Evolutionary conservation across 2,888 invertebrate genomes (phyloP).

Genomic region (Latrodectus hesperus): DNA sequence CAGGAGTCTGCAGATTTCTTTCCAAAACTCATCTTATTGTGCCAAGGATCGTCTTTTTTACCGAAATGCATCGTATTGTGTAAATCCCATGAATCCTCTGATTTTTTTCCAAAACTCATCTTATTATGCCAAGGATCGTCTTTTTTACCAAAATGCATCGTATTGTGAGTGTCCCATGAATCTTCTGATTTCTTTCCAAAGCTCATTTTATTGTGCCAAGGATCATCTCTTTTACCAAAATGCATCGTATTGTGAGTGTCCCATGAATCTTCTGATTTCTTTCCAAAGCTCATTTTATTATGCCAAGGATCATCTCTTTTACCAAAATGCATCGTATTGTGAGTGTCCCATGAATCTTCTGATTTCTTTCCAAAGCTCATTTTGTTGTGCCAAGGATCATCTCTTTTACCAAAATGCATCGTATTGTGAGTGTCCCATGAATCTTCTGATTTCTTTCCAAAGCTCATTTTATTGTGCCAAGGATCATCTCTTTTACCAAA

Average conservation of each 20-base stretch:
- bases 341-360: slow-evolving; percentile 26
- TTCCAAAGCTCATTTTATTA: slow-evolving; percentile 28
- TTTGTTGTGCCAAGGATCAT: slow-evolving; percentile 29
- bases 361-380: slow-evolving; percentile 34
- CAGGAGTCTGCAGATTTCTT: slow-evolving; percentile 13
- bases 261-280: slow-evolving; percentile 16
- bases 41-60: slow-evolving; percentile 32
- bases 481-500: slow-evolving; percentile 40
- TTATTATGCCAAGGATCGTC: slow-evolving; percentile 9
- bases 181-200: slow-evolving; percentile 1
- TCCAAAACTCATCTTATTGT: slow-evolving; percentile 31
- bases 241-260: slow-evolving; percentile 31
- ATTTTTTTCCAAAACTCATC: slow-evolving; percentile 21
- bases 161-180: background rate
- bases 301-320: slow-evolving; percentile 37
- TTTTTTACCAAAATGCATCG: slow-evolving; percentile 1
- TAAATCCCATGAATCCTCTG: slow-evolving; percentile 13
- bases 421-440: slow-evolving; percentile 39
- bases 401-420: slow-evolving; percentile 44
- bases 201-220: background rate
- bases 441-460: slow-evolving; percentile 11
- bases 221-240: slow-evolving; percentile 40
- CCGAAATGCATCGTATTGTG: slow-evolving; percentile 62
- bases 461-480: slow-evolving; percentile 37
- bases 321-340: slow-evolving; percentile 48